Base-by-base conservation (phyloP, 1,140 invertebrate species). In the Bacillus rossius region DNA sequence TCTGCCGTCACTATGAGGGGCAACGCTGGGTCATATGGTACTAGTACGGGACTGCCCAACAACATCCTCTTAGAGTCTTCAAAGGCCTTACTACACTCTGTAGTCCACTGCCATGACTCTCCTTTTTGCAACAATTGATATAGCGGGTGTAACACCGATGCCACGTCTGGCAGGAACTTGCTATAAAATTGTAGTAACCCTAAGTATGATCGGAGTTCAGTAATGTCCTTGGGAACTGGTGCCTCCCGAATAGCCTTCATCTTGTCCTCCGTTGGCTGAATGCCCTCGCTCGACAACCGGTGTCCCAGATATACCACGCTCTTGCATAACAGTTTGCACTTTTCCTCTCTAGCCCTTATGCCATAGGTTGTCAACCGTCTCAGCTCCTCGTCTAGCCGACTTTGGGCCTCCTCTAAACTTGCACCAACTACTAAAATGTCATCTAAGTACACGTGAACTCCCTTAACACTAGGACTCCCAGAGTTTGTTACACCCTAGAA, bases 291-390 rank as follows among this genome's bases (percentile, higher is more conserved):
- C 40, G 58, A 48, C 20, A 77, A 67, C 1, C 57, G 42, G 57
- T 69, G 63, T 40, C 74, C 73, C 48, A 74, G 64, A 42, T 64
- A 67, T 37, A 60, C 53, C 8, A 69, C 57, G 10, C 29, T 34
- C 29, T 34, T 34, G 29, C 29, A 34, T 10, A 34, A 10, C 4
- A 34, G 29, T 34, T 34, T 34, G 10, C 29, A 34, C 10, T 34
- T 34, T 34, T 34, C 29, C 4, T 34, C 29, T 10, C 10, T 4
- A 4, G 10, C 29, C 29, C 29, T 4, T 7, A 34, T 34, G 10
- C 29, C 29, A 34, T 34, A 34, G 29, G 29, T 10, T 34, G 29
- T 34, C 29, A 34, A 10, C 29, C 29, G 4, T 34, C 10, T 10
- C 4, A 34, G 10, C 29, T 7, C 29, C 5, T 7, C 10, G 4